Evolutionary conservation across 1,140 invertebrate genomes (phyloP).

Genomic region (Drosophila mojavensis): DNA sequence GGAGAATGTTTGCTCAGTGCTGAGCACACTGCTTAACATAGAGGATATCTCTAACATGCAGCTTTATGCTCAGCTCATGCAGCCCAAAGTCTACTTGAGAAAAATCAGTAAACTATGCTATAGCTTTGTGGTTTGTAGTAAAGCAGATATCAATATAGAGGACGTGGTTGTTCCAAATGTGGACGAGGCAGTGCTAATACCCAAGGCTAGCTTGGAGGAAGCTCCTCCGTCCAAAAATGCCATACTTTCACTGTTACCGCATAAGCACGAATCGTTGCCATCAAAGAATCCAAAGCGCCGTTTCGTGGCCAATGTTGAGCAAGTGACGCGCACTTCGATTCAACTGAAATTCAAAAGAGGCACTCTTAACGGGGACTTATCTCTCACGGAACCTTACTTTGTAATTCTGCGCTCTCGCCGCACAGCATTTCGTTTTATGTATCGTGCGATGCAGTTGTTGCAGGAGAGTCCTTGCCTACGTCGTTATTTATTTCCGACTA

Average conservation of each 20-base stretch:
- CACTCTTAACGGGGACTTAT: neutral
- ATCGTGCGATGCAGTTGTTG: slow-evolving; percentile 64
- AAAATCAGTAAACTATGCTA: slow-evolving; percentile 1
- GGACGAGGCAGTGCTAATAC: slow-evolving; percentile 71
- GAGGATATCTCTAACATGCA: slow-evolving; percentile 61
- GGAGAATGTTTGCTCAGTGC: slow-evolving; percentile 52
- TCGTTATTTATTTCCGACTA: slow-evolving; percentile 61
- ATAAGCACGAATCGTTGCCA: slow-evolving; percentile 44
- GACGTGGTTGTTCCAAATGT: slow-evolving; percentile 48
- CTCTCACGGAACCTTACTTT: slow-evolving; percentile 16
- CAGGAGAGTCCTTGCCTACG: slow-evolving; percentile 38
- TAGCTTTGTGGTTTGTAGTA: neutral
- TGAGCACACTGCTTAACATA: slow-evolving; percentile 48
- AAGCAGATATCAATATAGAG: slow-evolving; percentile 39
- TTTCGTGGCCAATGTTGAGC: slow-evolving; percentile 41
- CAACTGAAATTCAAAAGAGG: slow-evolving; percentile 36
- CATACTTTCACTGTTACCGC: slow-evolving; percentile 46
- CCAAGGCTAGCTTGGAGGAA: slow-evolving; percentile 45
- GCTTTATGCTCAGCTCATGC: slow-evolving; percentile 45
- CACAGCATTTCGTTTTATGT: slow-evolving; percentile 50
- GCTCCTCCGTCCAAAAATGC: slow-evolving; percentile 28
- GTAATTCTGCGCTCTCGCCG: slow-evolving; percentile 67
- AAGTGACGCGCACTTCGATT: slow-evolving; percentile 39
- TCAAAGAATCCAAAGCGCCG: slow-evolving; percentile 32
- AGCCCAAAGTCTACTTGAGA: slow-evolving; percentile 27